Evolutionary conservation across 2,888 invertebrate genomes (phyloP).

Genomic region (Pollenia griseotomentosa): DNA sequence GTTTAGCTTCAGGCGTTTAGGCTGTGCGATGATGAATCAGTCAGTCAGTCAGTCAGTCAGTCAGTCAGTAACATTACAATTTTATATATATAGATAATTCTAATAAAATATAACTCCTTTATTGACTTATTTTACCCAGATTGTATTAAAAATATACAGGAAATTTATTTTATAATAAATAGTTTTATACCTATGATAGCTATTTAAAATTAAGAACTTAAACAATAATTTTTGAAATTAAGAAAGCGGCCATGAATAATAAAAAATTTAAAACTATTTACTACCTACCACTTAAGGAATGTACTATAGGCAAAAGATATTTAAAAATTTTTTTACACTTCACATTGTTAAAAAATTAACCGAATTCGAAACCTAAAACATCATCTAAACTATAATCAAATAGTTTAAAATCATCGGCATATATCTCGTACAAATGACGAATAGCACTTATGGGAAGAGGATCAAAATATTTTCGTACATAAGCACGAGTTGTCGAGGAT

Average conservation of each 20-base stretch:
- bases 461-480: slow-evolving; percentile 89
- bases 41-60: too few relatives aligned
- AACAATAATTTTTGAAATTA: slow-evolving; percentile 39
- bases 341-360: slow-evolving; percentile 78
- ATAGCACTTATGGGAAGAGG: slow-evolving; percentile 89
- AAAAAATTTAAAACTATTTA: slow-evolving; percentile 87
- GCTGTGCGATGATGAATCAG: too few relatives aligned
- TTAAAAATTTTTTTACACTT: slow-evolving; percentile 32
- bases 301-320: slow-evolving; percentile 87
- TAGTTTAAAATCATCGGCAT: slow-evolving; percentile 91
- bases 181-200: neutral
- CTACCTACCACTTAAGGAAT: slow-evolving; percentile 93
- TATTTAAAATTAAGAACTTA: slow-evolving; percentile 37
- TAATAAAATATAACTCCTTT: neutral
- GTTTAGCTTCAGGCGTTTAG: too few relatives aligned
- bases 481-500: slow-evolving; percentile 89
- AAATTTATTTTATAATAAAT: neutral
- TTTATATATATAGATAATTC: too few relatives aligned
- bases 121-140: slow-evolving; percentile 1
- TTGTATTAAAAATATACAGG: slow-evolving; percentile 6
- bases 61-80: too few relatives aligned
- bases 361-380: slow-evolving; percentile 91
- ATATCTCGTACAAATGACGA: slow-evolving; percentile 89
- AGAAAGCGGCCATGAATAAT: slow-evolving; percentile 35
- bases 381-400: slow-evolving; percentile 92